Percentiles rank a stretch among this genome's conserved stretches.
phyloP scores from a whole-genome alignment of 2,888 invertebrate genomes.

The Mythimna loreyi region DNA sequence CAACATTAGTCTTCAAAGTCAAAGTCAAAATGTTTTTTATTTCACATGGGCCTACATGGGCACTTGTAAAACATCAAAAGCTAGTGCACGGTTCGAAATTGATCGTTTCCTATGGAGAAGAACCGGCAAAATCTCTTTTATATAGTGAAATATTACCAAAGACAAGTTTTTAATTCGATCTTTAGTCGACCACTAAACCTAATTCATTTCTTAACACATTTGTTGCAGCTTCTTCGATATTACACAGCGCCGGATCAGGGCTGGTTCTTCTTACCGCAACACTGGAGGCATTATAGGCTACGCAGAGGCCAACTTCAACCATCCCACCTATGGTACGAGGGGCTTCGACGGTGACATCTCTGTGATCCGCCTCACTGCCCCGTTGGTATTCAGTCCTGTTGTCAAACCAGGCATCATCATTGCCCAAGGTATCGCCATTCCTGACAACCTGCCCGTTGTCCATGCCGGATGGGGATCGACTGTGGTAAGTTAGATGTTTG shows the following conservation, averaged over 20 bases:
- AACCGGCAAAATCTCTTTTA: too few species aligned
- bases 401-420: conserved; percentile 67
- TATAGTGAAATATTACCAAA: too few species aligned
- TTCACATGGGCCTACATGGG: too few species aligned
- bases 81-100: too few species aligned
- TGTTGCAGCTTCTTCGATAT: too few species aligned
- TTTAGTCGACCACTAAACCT: too few species aligned
- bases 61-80: too few species aligned
- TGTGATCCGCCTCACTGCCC: conserved; percentile 62
- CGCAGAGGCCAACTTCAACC: conserved; percentile 65
- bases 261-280: conserved; percentile 75
- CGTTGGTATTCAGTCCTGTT: conserved; percentile 61
- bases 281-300: conserved; percentile 72
- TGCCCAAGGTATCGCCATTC: conserved; percentile 47
- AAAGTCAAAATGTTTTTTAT: too few species aligned
- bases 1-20: too few species aligned
- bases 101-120: too few species aligned
- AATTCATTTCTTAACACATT: neutral
- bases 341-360: conserved; percentile 73
- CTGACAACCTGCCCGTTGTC: conserved; percentile 68
- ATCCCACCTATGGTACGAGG: conserved; percentile 68
- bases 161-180: too few species aligned
- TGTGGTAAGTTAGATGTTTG: conserved; percentile 67
- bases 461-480: conserved; percentile 78
- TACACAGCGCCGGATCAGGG: conserved; percentile 59